Evolutionary conservation across 1,140 invertebrate genomes (phyloP).

Genomic region (Drosophila asahinai): DNA sequence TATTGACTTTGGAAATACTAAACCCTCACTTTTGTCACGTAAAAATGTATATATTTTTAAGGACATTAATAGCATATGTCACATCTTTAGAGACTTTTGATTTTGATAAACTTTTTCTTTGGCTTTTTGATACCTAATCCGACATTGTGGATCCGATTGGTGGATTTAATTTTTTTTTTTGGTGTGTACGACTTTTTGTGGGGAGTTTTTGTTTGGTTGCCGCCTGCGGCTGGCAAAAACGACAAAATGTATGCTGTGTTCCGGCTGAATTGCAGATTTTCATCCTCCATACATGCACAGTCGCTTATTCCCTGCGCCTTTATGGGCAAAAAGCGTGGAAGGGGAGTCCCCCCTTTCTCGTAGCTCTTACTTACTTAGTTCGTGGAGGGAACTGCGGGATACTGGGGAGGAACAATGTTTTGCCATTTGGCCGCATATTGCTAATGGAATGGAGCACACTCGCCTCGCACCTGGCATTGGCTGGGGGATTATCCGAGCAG

Average conservation of each 20-base stretch:
- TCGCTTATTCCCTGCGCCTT: slow-evolving; percentile 42
- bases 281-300: slow-evolving; percentile 31
- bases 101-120: background rate
- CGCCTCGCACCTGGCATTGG: slow-evolving; percentile 26
- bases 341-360: background rate
- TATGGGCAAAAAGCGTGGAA: slow-evolving; percentile 27
- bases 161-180: too few relatives aligned
- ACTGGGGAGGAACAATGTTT: slow-evolving; percentile 37
- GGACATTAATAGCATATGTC: background rate
- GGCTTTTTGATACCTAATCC: background rate
- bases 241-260: slow-evolving; percentile 78
- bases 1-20: too few relatives aligned
- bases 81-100: background rate
- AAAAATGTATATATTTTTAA: background rate
- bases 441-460: slow-evolving; percentile 39
- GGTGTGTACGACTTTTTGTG: slow-evolving; percentile 10
- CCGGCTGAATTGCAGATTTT: slow-evolving; percentile 77
- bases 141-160: background rate
- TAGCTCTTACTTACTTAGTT: slow-evolving; percentile 39
- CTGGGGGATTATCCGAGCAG: slow-evolving; percentile 35
- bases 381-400: slow-evolving; percentile 10
- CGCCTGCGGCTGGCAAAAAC: slow-evolving; percentile 68
- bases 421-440: slow-evolving; percentile 51
- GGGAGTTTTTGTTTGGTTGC: slow-evolving; percentile 53
- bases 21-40: background rate